phyloP scores from a whole-genome alignment of 1,140 invertebrate species.

The Grapholita molesta region DNA sequence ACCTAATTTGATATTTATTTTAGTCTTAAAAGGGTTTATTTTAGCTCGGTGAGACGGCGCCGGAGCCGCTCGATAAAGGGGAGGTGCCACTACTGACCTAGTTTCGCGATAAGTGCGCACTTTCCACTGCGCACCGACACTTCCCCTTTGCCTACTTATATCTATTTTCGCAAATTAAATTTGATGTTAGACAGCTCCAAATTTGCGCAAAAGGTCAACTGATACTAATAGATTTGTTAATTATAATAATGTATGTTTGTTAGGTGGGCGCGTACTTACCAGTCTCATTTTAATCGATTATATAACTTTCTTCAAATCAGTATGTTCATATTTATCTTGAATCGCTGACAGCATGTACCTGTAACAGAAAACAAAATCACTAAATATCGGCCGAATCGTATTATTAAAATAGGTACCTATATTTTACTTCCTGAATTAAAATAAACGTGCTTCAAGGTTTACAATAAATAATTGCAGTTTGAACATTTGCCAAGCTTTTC shows the following conservation, averaged over 20 bases:
- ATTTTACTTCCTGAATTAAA: background rate
- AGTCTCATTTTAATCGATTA: constrained; percentile 64
- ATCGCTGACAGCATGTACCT: constrained; percentile 45
- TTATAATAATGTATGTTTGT: background rate
- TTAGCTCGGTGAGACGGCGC: constrained; percentile 40
- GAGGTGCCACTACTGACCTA: constrained; percentile 74
- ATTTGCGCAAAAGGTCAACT: constrained; percentile 7
- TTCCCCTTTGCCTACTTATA: constrained; percentile 57
- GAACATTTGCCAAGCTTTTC: constrained; percentile 41
- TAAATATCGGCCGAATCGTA: background rate
- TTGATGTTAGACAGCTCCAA: constrained; percentile 25
- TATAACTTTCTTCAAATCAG: constrained; percentile 25
- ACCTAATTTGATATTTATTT: constrained; percentile 50
- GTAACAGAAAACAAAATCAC: constrained; percentile 38
- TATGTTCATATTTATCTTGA: constrained; percentile 41
- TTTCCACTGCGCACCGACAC: constrained; percentile 68
- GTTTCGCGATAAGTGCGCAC: constrained; percentile 70
- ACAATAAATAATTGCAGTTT: constrained; percentile 17
- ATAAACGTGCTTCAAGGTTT: background rate
- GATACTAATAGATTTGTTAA: background rate
- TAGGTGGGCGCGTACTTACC: constrained; percentile 38
- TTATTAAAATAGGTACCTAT: constrained; percentile 19
- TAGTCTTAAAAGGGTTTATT: constrained; percentile 52
- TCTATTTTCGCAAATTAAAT: constrained; percentile 58
- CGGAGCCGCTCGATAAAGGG: constrained; percentile 70